Base-by-base conservation (phyloP, 2,888 invertebrate genomes). In the Eupithecia exiguata region DNA sequence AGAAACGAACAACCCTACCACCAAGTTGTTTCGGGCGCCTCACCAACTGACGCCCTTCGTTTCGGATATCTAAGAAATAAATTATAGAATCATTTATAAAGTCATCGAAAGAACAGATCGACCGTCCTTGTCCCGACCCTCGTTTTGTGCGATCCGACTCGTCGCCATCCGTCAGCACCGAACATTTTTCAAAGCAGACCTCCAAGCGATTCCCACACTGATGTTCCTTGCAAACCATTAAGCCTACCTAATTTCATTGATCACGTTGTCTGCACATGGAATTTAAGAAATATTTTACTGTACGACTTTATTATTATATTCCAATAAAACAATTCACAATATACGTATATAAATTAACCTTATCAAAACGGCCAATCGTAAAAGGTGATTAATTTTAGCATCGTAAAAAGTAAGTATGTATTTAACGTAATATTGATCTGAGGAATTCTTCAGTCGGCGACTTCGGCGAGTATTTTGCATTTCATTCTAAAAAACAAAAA, bases 401-500 rank as follows among this genome's bases (percentile, higher is more conserved):
- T 71, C 71, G 40, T 67, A 46, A 53, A 66, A 46, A 40, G 49
- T 36, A 36, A 5, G 1, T 43, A 65, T 30, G 30, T 61, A 58
- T 5, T 5, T 25, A 61, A 35, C 30, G 35, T 62, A 62, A 35
- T 35, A 62, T 62, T 62, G 16, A 30, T 35, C 30, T 62, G 62
- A 35, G 35, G 35, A 62, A 62, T 58, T 25, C 53, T 53, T 12
- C 10, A 53, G 58, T 58, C 25, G 58, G 58, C 58, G 58, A 58
- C 58, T 58, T 58, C 58, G 25, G 58, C 69, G 9, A 58, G 21
- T 61, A 58, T 58, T 25, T 25, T 12, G 40, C 61, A 73, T 69
- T 58, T 73, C 30, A 69, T 36, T 40, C 21, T 7, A 10, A 14
- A 73, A 10, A 14, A 73, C 69, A 69, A 66, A 69, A 73, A 69